Evolutionary conservation across 2,113 vertebrate species (phyloP).

Genomic region (Lipophrys pholis): DNA sequence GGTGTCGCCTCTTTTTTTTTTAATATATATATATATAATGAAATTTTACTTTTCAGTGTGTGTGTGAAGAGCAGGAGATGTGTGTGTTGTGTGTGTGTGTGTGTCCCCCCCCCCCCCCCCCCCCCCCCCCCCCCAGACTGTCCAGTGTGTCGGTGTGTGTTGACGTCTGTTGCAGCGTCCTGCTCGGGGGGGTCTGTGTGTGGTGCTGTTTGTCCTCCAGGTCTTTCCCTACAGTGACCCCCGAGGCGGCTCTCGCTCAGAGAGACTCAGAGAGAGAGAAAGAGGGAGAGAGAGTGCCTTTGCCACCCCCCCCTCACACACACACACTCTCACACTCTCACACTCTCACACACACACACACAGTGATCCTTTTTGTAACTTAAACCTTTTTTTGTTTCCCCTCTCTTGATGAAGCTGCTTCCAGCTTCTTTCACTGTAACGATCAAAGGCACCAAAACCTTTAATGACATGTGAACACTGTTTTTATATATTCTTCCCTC

Average conservation of each 20-base stretch:
- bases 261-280: slow-evolving; percentile 78
- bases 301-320: slow-evolving; percentile 64
- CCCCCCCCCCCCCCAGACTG: no score
- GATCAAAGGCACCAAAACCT: slow-evolving; percentile 55
- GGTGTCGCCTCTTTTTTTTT: slow-evolving; percentile 41
- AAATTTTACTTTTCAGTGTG: slow-evolving; percentile 35
- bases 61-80: slow-evolving; percentile 1
- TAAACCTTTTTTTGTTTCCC: slow-evolving; percentile 41
- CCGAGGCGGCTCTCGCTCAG: slow-evolving; percentile 74
- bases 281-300: slow-evolving; percentile 83
- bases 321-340: slow-evolving; percentile 58
- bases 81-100: not conserved
- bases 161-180: not conserved
- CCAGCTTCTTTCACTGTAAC: slow-evolving; percentile 57
- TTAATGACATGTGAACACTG: slow-evolving; percentile 63
- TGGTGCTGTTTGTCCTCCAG: slow-evolving; percentile 79
- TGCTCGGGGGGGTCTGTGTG: slow-evolving; percentile 61
- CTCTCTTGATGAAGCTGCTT: slow-evolving; percentile 67
- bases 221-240: slow-evolving; percentile 82
- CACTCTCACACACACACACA: slow-evolving; percentile 32
- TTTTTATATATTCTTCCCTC: slow-evolving; percentile 28
- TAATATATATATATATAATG: slow-evolving; percentile 44
- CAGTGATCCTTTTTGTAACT: slow-evolving; percentile 55
- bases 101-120: no score
- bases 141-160: slow-evolving; percentile 4